Evolutionary conservation across 1,140 invertebrate genomes (phyloP).

Genomic region (Heliconius hermathena): DNA sequence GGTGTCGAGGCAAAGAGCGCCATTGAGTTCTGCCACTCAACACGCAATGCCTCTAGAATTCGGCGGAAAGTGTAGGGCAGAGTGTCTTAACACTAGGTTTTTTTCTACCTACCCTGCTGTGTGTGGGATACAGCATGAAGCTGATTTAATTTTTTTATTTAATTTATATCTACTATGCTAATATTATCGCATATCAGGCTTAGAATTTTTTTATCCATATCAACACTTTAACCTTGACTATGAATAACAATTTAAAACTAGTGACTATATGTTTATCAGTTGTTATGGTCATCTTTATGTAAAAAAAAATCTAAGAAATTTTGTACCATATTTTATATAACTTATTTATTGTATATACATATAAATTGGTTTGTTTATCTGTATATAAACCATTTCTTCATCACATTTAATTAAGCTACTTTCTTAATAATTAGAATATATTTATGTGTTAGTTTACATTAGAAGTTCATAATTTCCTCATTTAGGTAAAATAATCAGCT

Average conservation of each 20-base stretch:
- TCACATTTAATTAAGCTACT: too few species aligned
- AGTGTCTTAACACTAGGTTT: too few species aligned
- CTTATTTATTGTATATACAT: not conserved
- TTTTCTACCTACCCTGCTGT: too few species aligned
- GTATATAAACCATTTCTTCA: not conserved
- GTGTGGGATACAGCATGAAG: too few species aligned
- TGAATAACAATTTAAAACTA: slow-evolving; percentile 17
- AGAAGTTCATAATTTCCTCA: too few species aligned
- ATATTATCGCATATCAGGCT: slow-evolving; percentile 18
- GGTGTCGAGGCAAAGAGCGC: too few species aligned
- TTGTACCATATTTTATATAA: not conserved
- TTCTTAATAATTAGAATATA: not conserved
- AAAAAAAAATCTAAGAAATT: not conserved
- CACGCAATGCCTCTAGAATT: too few species aligned
- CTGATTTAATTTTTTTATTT: too few species aligned
- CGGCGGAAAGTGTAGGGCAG: too few species aligned
- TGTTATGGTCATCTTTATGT: not conserved
- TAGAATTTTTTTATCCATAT: slow-evolving; percentile 15
- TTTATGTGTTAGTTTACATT: too few species aligned
- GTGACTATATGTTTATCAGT: not conserved
- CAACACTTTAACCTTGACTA: slow-evolving; percentile 19
- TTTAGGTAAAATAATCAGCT: too few species aligned
- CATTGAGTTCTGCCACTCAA: too few species aligned
- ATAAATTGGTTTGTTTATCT: not conserved
- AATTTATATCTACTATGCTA: not conserved